Percentiles rank a stretch among this genome's conserved stretches.
Evolutionary conservation across 2,113 vertebrate species (phyloP).

Genomic region (Pardalotus punctatus): DNA sequence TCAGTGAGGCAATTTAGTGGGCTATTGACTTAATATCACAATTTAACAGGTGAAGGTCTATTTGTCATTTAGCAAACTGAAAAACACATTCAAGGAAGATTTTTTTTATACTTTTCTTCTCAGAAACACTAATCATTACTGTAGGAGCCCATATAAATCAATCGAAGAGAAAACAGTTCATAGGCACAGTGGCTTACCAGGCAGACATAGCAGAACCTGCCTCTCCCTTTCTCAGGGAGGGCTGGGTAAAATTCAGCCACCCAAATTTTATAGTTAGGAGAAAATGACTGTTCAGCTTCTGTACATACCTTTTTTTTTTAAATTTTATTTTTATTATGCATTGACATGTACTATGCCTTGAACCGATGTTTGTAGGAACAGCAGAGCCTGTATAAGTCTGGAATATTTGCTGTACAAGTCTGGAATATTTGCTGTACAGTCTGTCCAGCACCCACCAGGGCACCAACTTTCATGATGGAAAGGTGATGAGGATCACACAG

Average conservation of each 20-base stretch:
- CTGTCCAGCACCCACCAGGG: neutral
- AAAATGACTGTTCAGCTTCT: neutral
- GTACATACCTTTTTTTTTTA: neutral
- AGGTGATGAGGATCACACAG: neutral
- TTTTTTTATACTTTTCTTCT: neutral
- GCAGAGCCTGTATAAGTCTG: neutral
- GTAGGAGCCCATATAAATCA: neutral
- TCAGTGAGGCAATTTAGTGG: neutral
- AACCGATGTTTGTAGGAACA: neutral
- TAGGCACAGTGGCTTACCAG: neutral
- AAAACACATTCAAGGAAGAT: neutral
- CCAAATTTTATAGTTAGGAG: neutral
- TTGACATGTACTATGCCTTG: neutral
- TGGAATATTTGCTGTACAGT: neutral
- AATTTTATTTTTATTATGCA: neutral
- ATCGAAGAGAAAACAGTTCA: neutral
- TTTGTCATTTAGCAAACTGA: neutral
- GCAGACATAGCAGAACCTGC: neutral
- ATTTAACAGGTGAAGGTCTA: neutral
- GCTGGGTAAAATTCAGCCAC: neutral
- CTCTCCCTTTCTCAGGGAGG: neutral
- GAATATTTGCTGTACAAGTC: neutral
- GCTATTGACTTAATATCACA: neutral
- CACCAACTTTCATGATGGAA: neutral
- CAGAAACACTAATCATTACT: neutral